Evolutionary conservation across 2,797 vertebrate species (phyloP).

Genomic region (Sciurus carolinensis): DNA sequence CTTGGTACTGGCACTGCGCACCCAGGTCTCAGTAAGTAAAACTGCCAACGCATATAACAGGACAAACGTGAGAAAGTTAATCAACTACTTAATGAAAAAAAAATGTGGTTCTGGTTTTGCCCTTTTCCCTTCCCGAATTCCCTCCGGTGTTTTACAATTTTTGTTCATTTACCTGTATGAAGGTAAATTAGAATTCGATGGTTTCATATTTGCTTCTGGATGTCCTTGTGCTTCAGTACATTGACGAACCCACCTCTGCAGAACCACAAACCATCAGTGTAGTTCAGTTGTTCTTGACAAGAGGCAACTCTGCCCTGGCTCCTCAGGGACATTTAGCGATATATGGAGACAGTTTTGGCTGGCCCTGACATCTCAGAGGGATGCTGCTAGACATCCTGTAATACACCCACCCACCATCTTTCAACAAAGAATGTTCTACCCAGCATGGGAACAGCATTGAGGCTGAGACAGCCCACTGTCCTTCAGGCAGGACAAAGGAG

Average conservation of each 20-base stretch:
- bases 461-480: rapidly evolving
- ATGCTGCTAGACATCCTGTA: background rate
- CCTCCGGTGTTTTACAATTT: background rate
- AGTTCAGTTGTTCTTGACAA: background rate
- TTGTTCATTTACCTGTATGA: background rate
- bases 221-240: background rate
- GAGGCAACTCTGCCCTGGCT: background rate
- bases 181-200: background rate
- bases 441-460: no score
- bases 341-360: background rate
- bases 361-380: background rate
- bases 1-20: rapidly evolving
- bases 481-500: background rate
- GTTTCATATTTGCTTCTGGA: background rate
- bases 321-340: background rate
- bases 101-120: background rate
- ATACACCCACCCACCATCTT: background rate
- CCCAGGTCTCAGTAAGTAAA: background rate
- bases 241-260: background rate
- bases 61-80: background rate
- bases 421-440: background rate
- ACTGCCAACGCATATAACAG: background rate
- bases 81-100: background rate
- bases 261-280: background rate
- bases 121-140: background rate